Evolutionary conservation across 2,888 invertebrate species (phyloP), one percentile per base, ranked within the genome.

Genomic region (Allygus modestus): DNA sequence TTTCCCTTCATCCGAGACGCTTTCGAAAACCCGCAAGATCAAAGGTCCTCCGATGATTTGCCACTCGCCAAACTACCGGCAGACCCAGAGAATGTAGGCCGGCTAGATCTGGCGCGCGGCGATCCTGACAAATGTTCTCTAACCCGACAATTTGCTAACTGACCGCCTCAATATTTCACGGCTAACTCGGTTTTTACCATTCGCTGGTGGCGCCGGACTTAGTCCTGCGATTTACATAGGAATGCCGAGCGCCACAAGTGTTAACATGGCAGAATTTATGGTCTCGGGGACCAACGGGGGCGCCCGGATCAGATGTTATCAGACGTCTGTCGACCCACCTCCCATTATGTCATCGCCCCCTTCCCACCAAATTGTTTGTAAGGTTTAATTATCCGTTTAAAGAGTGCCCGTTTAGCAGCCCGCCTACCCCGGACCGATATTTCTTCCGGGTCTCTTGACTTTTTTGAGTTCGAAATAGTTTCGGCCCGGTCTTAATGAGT

Each of bases 291-390:
- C 43, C 26, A n/a, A n/a, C n/a, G n/a, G 43, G 79, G 58, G 58
- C 79, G 79, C 79, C 79, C 58, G 12, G 31, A 23, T 58, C 58
- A n/a, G 79, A 79, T 79, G 23, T 58, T 79, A 79, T 79, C 79
- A 51, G 9, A 15, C 43, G 77, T 51, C 31, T 31, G 77, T 51
- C 77, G 41, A 51, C 58, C 79, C 33, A 79, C 79, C 54, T 51
- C 77, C 28, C 79, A 79, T 79, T 58, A 79, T 58, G 79, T 79
- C 79, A 77, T 37, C 58, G 54, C 58, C 37, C 58, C 37, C 77
- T 51, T n/a, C 79, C 77, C 77, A 26, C 51, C 17, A 20, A 51
- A 79, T 58, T 58, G 51, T 79, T 79, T 58, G 37, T 79, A 33
- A 37, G 23, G 51, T 79, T 79, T 79, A 79, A 79, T 79, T 79